A percentile compares a stretch with the other conserved stretches of the same genome.
These are phyloP conservation scores for Ennomos quercinarius DNA, from an alignment of 2,888 invertebrate species.

Conservation along the genomic window DNA sequence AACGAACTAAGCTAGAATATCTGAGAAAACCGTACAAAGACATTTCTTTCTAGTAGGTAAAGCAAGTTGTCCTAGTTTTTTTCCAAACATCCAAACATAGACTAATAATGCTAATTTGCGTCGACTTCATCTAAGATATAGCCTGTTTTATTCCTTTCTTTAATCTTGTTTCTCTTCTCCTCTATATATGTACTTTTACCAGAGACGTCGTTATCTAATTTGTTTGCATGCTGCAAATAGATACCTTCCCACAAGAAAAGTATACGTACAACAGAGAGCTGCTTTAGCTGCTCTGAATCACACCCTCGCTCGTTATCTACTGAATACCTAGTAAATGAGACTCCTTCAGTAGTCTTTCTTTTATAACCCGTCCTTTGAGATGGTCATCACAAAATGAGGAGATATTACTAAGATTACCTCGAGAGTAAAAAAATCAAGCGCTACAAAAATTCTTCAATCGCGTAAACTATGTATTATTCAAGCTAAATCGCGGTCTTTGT, in stretches of 20 bases:
- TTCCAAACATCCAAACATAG: too few relatives aligned
- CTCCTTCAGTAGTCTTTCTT: slow-evolving; percentile 54
- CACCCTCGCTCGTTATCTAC: slow-evolving; percentile 59
- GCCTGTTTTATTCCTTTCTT: slow-evolving; percentile 27
- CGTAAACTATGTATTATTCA: slow-evolving; percentile 55
- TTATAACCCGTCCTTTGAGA: slow-evolving; percentile 58
- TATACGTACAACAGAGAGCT: slow-evolving; percentile 27
- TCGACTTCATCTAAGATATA: not conserved
- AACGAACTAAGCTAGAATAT: too few relatives aligned
- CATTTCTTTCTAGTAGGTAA: too few relatives aligned
- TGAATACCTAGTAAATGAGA: slow-evolving; percentile 72
- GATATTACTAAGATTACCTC: slow-evolving; percentile 32
- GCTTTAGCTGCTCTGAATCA: slow-evolving; percentile 50
- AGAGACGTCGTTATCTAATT: slow-evolving; percentile 36
- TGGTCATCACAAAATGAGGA: slow-evolving; percentile 50
- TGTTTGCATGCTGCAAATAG: slow-evolving; percentile 30
- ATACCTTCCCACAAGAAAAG: slow-evolving; percentile 17
- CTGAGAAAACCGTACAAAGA: too few relatives aligned
- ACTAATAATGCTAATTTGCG: too few relatives aligned
- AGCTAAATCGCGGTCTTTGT: slow-evolving; percentile 45
- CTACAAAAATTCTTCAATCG: slow-evolving; percentile 37
- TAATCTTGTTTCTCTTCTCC: slow-evolving; percentile 32
- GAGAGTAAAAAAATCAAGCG: slow-evolving; percentile 29
- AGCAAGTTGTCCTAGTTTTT: too few relatives aligned
- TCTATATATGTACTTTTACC: slow-evolving; percentile 37